Evolutionary conservation across 2,113 vertebrate genomes (phyloP).

Genomic region (Polypterus senegalus): DNA sequence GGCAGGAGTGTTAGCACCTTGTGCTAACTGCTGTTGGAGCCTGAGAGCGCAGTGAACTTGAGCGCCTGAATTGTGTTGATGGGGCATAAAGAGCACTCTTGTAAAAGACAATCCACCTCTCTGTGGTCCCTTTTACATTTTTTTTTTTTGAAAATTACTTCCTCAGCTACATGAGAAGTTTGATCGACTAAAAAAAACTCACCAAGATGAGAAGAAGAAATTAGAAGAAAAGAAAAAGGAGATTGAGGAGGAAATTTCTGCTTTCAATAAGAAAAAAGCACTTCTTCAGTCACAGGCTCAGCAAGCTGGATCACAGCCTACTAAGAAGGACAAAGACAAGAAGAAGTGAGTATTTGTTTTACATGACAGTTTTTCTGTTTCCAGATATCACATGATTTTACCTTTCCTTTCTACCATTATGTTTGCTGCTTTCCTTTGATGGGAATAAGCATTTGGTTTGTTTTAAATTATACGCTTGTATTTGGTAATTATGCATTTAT

Average conservation of each 20-base stretch:
- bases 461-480: too few species aligned
- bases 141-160: constrained; percentile 1
- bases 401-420: constrained; percentile 35
- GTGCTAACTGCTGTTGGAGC: too few species aligned
- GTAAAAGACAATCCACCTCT: neutral
- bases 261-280: constrained; percentile 64
- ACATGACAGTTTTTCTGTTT: constrained; percentile 20
- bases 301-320: constrained; percentile 61
- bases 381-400: constrained; percentile 36
- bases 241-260: constrained; percentile 62
- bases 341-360: constrained; percentile 59
- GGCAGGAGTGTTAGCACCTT: too few species aligned
- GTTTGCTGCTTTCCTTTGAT: neutral
- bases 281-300: constrained; percentile 60
- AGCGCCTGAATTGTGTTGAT: too few species aligned
- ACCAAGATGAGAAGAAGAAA: constrained; percentile 68
- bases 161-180: constrained; percentile 64
- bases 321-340: constrained; percentile 77
- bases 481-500: too few species aligned
- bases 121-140: neutral
- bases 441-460: too few species aligned
- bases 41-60: too few species aligned
- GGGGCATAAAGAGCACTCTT: too few species aligned
- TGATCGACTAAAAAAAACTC: constrained; percentile 63
- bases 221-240: constrained; percentile 69